phyloP scores from a whole-genome alignment of 2,888 invertebrate species.

The Nysson spinosus region DNA sequence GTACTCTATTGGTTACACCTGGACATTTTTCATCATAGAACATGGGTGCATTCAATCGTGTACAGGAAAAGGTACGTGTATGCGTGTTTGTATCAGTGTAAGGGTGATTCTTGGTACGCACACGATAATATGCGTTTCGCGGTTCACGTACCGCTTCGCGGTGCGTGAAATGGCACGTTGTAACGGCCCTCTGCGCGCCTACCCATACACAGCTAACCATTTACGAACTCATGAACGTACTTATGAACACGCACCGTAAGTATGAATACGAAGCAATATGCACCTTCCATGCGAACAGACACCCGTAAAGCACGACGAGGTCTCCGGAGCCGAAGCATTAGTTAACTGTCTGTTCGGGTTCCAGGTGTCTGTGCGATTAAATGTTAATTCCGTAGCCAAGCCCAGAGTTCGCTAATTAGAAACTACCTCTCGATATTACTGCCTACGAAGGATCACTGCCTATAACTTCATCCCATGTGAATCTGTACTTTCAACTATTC shows the following conservation, averaged over 20 bases:
- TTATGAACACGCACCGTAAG: background rate
- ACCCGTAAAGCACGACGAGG: slow-evolving; percentile 21
- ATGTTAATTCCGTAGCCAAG: slow-evolving; percentile 70
- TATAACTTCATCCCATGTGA: slow-evolving; percentile 3
- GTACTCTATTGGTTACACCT: slow-evolving; percentile 13
- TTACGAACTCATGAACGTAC: background rate
- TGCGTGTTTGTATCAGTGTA: slow-evolving; percentile 16
- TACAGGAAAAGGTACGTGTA: background rate
- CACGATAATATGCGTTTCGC: slow-evolving; percentile 23
- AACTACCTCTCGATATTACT: slow-evolving; percentile 58
- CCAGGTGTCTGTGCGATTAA: slow-evolving; percentile 67
- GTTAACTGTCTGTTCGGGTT: slow-evolving; percentile 65
- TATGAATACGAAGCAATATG: slow-evolving; percentile 9
- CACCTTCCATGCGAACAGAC: slow-evolving; percentile 8
- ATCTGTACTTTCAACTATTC: background rate
- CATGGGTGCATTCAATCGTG: background rate
- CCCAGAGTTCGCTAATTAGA: slow-evolving; percentile 71
- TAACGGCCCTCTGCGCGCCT: slow-evolving; percentile 20
- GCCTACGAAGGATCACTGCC: background rate
- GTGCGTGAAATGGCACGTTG: slow-evolving; percentile 31
- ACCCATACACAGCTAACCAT: background rate
- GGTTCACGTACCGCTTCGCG: slow-evolving; percentile 35
- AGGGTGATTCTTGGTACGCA: slow-evolving; percentile 13
- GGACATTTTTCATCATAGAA: slow-evolving; percentile 25
- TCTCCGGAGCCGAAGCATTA: slow-evolving; percentile 57